These are phyloP conservation scores for Morpho deidamia DNA, from an alignment of 2,888 invertebrate species.

Conservation along the genomic window DNA sequence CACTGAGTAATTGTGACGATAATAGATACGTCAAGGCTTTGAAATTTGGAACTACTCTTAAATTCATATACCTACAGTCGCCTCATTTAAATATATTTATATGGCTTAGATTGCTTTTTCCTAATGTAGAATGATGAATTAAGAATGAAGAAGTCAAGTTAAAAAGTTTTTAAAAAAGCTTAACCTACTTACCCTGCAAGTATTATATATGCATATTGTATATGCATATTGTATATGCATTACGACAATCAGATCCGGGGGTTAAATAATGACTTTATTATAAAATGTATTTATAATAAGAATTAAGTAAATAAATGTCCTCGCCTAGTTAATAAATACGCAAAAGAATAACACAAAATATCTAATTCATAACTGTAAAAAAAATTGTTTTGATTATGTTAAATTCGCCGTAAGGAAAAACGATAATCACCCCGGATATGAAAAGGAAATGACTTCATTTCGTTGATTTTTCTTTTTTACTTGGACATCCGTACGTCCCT, in stretches of 20 bases:
- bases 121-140: background rate
- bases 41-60: background rate
- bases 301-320: background rate
- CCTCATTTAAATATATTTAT: background rate
- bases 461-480: slow-evolving; percentile 20
- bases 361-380: background rate
- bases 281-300: background rate
- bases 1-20: slow-evolving; percentile 32
- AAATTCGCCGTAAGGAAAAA: slow-evolving; percentile 19
- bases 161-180: no score
- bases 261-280: background rate
- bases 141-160: background rate
- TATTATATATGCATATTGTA: no score
- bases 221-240: background rate
- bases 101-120: background rate
- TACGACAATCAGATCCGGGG: background rate
- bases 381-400: slow-evolving; percentile 8
- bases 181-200: no score
- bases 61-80: background rate
- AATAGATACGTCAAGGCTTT: slow-evolving; percentile 1
- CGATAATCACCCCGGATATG: slow-evolving; percentile 40
- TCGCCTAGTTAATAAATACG: background rate
- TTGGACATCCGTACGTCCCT: slow-evolving; percentile 13
- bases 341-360: background rate
- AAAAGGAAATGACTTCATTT: slow-evolving; percentile 39